Evolutionary conservation across 2,797 vertebrate genomes (phyloP).

Genomic region (Sebastes alutus): DNA sequence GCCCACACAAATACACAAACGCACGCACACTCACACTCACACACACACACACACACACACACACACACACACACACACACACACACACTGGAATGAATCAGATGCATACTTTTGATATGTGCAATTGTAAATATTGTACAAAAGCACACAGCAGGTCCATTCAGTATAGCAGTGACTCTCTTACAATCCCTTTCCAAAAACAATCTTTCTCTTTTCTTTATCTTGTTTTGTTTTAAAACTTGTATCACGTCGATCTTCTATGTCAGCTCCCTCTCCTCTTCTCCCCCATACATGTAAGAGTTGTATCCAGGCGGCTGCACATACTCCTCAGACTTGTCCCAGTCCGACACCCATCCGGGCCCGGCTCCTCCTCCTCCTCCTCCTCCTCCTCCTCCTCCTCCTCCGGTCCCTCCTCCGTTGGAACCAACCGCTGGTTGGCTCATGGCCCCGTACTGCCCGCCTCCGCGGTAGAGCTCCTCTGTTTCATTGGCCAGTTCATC

Average conservation of each 20-base stretch:
- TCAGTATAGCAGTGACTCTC: slow-evolving; percentile 53
- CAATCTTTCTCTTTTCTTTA: slow-evolving; percentile 36
- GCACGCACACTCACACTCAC: slow-evolving; percentile 7
- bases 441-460: slow-evolving; percentile 88
- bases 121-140: slow-evolving; percentile 55
- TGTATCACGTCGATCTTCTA: slow-evolving; percentile 45
- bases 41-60: slow-evolving; percentile 22
- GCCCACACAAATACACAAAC: slow-evolving; percentile 2
- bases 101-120: slow-evolving; percentile 53
- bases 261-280: slow-evolving; percentile 72
- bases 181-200: slow-evolving; percentile 37
- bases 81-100: slow-evolving; percentile 36
- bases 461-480: slow-evolving; percentile 88
- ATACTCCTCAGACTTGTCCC: slow-evolving; percentile 85
- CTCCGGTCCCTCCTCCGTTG: slow-evolving; percentile 57
- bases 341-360: slow-evolving; percentile 79
- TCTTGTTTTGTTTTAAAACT: slow-evolving; percentile 1
- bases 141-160: slow-evolving; percentile 62
- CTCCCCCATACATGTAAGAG: slow-evolving; percentile 72
- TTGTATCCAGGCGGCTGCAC: slow-evolving; percentile 81
- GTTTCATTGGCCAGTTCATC: slow-evolving; percentile 98
- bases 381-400: not conserved
- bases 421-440: slow-evolving; percentile 78
- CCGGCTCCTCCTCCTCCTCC: slow-evolving; percentile 25
- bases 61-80: slow-evolving; percentile 30